These are phyloP conservation scores for Leucoraja erinaceus DNA, from an alignment of 2,113 vertebrate genomes.

Conservation along the genomic window DNA sequence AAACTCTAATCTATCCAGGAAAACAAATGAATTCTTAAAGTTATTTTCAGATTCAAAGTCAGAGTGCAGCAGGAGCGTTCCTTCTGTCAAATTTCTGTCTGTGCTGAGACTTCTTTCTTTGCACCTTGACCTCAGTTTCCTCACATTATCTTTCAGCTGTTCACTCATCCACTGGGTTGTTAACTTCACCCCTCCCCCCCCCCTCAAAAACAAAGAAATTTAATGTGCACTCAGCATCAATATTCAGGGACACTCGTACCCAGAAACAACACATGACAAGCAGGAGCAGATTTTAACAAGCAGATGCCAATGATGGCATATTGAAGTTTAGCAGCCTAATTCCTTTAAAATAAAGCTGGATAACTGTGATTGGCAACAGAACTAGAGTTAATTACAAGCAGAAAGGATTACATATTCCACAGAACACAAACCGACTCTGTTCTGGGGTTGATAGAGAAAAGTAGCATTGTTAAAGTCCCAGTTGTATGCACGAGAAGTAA, in stretches of 20 bases:
- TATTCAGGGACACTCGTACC: neutral
- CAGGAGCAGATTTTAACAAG: neutral
- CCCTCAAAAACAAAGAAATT: neutral
- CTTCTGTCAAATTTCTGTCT: neutral
- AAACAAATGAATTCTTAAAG: neutral
- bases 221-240: neutral
- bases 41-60: neutral
- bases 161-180: neutral
- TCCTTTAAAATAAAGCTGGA: neutral
- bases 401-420: neutral
- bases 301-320: neutral
- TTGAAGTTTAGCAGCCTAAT: neutral
- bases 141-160: neutral
- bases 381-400: neutral
- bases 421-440: neutral
- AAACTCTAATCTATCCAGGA: neutral
- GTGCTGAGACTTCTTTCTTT: neutral
- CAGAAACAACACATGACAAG: neutral
- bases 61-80: neutral
- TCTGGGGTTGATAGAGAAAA: neutral
- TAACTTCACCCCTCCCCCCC: neutral
- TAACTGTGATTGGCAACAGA: neutral
- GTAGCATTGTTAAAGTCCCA: neutral
- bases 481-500: no score
- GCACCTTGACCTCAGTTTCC: neutral